Base-by-base conservation (phyloP, 92 coral and sea anemone species). In the Pocillopora meandrina region DNA sequence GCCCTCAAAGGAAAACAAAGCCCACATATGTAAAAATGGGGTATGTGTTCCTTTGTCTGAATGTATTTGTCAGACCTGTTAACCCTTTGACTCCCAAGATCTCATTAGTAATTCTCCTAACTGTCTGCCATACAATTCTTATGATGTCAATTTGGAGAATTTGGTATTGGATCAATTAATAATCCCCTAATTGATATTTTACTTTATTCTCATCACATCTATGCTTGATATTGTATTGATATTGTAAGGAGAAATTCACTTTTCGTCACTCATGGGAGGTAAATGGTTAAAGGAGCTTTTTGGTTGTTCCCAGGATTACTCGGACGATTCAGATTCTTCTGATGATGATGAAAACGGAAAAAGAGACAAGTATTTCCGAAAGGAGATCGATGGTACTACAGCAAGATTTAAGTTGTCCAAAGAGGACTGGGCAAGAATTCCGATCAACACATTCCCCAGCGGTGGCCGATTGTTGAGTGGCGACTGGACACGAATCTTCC, bases 401-500 rank as follows among this genome's bases (percentile, higher is more conserved):
- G 78, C 85, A 19, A 36, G 77, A 47, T 81, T 81, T 19, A 81
- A 81, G 71, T 65, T 81, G 77, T 19, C 77, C 3, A 71, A 71
- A 71, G 85, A 60, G 19, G 85, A 81, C 10, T 81, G 85, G 85
- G 77, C 74, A 35, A 71, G 85, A 21, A 81, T 81, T 35, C 85
- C 85, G 5, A 81, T 81, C 47, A 81, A 81, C 67, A 81, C 85
- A 7, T 81, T 81, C 61, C 85, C 85, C 2, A 81, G 85, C 70
- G 85, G 85, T 47, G 85, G 85, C 85, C 85, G 85, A 61, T 47
- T 81, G 61, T 21, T 81, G 69, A 81, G 85, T 81, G 85, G 85
- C 5, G 85, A 81, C 85, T 81, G 85, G 85, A 81, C 85, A 12
- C 76, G 77, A 71, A 81, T 81, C 70, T 81, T 81, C 19, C 85